A percentile compares a stretch with the other conserved stretches of the same genome.
phyloP scores from a whole-genome alignment of 2,113 vertebrate species.

The Tachycineta bicolor region DNA sequence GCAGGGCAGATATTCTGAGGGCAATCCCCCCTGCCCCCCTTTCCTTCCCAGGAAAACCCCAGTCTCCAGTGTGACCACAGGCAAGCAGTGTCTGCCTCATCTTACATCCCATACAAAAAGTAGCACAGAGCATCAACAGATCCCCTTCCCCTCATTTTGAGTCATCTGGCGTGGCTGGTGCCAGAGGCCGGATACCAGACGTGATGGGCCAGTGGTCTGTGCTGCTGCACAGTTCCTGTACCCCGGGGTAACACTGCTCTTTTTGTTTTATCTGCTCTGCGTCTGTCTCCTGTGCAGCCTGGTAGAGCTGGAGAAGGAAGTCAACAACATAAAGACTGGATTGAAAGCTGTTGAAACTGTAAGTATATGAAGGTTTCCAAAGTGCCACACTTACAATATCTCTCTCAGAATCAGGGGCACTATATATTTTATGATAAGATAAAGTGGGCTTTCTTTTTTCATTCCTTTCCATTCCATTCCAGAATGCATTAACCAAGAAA shows the following conservation, averaged over 20 bases:
- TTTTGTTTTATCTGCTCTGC: constrained; percentile 51
- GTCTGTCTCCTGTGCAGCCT: constrained; percentile 76
- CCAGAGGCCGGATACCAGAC: constrained; percentile 32
- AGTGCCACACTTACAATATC: neutral
- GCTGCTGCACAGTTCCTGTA: constrained; percentile 28
- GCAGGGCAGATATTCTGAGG: neutral
- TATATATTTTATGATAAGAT: constrained; percentile 50
- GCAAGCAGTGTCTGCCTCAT: neutral
- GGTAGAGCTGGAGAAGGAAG: constrained; percentile 93
- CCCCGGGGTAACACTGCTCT: constrained; percentile 53
- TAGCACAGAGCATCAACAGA: neutral
- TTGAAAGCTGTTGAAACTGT: constrained; percentile 91
- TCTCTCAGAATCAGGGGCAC: neutral
- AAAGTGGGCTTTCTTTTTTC: constrained; percentile 38
- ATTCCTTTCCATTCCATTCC: neutral
- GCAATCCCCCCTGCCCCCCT: neutral
- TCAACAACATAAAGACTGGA: constrained; percentile 87
- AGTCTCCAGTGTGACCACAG: neutral
- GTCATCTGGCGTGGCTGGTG: neutral
- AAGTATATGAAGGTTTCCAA: constrained; percentile 72
- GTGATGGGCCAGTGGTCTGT: neutral
- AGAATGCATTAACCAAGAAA: constrained; percentile 33
- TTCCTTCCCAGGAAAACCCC: neutral
- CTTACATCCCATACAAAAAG: neutral
- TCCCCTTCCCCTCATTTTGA: neutral